Evolutionary conservation across 2,888 invertebrate genomes (phyloP), one percentile per base, ranked within the genome.

Genomic region (Electrophaes corylata): DNA sequence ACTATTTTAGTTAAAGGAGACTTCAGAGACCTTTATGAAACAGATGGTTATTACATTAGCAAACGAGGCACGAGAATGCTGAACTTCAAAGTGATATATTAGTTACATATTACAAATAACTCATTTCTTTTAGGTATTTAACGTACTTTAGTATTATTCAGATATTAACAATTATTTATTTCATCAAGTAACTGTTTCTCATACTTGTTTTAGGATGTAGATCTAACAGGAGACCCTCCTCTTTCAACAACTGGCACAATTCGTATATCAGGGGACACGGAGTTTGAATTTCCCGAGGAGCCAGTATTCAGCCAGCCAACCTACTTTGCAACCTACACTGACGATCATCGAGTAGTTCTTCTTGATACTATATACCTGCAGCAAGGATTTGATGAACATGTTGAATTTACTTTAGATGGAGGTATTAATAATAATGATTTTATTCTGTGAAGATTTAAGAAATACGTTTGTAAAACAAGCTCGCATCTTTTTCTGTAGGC

Each of bases 221-320:
- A 91, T 61, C 43, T 14, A 11, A 91, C 91, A 0, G 65, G 52
- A 2, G 83, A 85, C 60, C 76, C 75, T 0, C 75, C 74, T 1
- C 64, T 63, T 11, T 81, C 84, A 10, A 71, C 69, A 2, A 68
- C 51, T 11, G 79, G 82, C 2, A 83, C 78, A 12, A 60, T 92
- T 4, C 81, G 72, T 14, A 81, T 93, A 20, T 61, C 71, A 44
- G 79, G 84, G 8, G 84, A 91, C 65, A 66, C 78, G 11, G 72
- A 79, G 35, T 84, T 84, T 61, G 77, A 83, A 69, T 73, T 92
- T 33, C 91, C 92, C 0, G 86, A 86, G 31, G 87, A 88, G 47
- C 92, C 88, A 16, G 72, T 84, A 16, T 93, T 93, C 72, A 72
- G 79, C 1, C 69, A 83, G 67, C 61, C 91, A 10, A 86, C 85